phyloP scores from a whole-genome alignment of 2,113 vertebrate genomes.

The Osmerus eperlanus region DNA sequence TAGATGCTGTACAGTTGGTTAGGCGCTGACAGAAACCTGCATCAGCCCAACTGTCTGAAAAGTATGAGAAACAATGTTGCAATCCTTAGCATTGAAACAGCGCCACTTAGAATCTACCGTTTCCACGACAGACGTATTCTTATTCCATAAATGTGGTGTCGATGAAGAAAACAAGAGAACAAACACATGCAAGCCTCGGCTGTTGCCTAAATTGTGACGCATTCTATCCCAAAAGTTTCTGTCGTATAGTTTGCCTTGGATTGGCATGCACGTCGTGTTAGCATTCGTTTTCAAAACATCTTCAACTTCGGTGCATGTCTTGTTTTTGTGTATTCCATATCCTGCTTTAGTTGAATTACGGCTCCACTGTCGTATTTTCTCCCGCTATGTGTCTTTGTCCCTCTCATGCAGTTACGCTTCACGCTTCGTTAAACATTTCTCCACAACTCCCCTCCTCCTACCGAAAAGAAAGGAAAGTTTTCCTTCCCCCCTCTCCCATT shows the following conservation, averaged over 20 bases:
- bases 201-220: neutral
- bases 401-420: slow-evolving; percentile 67
- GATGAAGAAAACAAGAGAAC: neutral
- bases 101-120: too few relatives aligned
- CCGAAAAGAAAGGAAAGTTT: slow-evolving; percentile 60
- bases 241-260: neutral
- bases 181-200: neutral
- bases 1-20: too few relatives aligned
- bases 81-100: neutral
- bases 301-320: neutral
- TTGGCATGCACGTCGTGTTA: neutral
- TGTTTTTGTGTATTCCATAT: slow-evolving; percentile 19
- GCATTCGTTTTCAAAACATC: neutral
- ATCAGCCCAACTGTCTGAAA: too few relatives aligned
- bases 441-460: slow-evolving; percentile 61
- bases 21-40: too few relatives aligned
- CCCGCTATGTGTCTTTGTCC: slow-evolving; percentile 67
- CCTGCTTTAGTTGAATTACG: slow-evolving; percentile 13
- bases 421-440: slow-evolving; percentile 67
- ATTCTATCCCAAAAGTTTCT: neutral
- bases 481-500: slow-evolving; percentile 51
- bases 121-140: neutral
- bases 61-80: too few relatives aligned
- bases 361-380: slow-evolving; percentile 36
- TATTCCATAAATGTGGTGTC: too few relatives aligned